Conservation (phyloP, 2,113 vertebrate genomes). For the Peromyscus maniculatus region DNA sequence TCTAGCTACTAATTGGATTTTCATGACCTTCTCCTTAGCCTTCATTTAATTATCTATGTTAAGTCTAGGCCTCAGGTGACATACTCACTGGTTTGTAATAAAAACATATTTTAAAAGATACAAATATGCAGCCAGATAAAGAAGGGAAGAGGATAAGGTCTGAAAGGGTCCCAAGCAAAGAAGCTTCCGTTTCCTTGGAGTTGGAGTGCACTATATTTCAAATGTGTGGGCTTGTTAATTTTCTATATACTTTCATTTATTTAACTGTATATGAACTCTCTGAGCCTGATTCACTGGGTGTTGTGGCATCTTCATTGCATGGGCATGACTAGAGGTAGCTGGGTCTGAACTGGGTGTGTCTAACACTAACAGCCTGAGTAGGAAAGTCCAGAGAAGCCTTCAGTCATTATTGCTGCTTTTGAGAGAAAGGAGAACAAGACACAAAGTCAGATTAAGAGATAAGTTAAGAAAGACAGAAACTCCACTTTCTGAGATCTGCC, state of each 20-base stretch:
- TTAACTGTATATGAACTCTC: not conserved
- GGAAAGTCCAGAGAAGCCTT: not conserved
- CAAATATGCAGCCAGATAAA: not conserved
- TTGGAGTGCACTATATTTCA: not conserved
- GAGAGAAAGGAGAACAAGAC: not conserved
- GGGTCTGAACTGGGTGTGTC: not conserved
- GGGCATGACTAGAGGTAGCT: accelerated
- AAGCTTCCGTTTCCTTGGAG: not conserved
- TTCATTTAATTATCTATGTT: not conserved
- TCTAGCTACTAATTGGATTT: not conserved
- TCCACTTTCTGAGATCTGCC: not conserved
- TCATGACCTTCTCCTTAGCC: not conserved
- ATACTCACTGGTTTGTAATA: not conserved
- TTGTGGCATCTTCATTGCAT: too few species aligned
- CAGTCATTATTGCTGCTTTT: not conserved
- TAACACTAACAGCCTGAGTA: too few species aligned
- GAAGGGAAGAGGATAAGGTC: too few species aligned
- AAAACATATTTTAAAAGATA: not conserved
- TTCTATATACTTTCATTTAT: too few species aligned
- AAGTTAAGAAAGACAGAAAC: too few species aligned
- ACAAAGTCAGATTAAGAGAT: not conserved
- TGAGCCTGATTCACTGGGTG: not conserved
- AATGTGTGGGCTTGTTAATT: not conserved
- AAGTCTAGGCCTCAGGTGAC: not conserved
- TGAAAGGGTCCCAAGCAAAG: not conserved